Evolutionary conservation across 2,888 invertebrate species (phyloP).

Genomic region (Autographa gamma): DNA sequence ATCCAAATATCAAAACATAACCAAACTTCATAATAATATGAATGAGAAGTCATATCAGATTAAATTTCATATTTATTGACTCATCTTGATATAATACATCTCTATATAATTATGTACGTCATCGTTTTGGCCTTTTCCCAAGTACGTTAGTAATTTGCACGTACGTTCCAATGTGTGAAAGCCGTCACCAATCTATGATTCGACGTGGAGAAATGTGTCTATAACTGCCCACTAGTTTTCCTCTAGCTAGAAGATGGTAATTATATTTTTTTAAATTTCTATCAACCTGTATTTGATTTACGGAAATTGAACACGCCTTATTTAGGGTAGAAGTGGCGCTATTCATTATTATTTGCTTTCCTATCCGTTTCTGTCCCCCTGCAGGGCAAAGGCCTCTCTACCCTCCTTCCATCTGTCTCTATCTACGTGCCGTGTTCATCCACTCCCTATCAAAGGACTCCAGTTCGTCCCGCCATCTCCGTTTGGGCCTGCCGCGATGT

Average conservation of each 20-base stretch:
- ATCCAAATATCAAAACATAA: constrained; percentile 1
- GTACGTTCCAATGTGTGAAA: constrained; percentile 2
- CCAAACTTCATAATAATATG: background rate
- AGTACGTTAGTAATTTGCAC: background rate
- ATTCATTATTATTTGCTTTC: too few relatives aligned
- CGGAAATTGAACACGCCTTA: too few relatives aligned
- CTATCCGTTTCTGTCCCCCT: too few relatives aligned
- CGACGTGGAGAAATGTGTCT: background rate
- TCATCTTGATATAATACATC: background rate
- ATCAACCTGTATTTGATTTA: too few relatives aligned
- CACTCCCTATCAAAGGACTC: too few relatives aligned
- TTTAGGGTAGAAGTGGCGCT: too few relatives aligned
- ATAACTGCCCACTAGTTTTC: background rate
- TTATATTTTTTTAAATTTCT: too few relatives aligned
- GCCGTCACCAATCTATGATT: background rate
- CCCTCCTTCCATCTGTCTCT: too few relatives aligned
- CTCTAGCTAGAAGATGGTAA: background rate
- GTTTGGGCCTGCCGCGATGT: too few relatives aligned
- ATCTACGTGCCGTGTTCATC: too few relatives aligned
- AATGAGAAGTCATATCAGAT: background rate
- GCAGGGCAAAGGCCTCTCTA: too few relatives aligned
- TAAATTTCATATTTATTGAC: constrained; percentile 5
- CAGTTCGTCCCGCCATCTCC: too few relatives aligned
- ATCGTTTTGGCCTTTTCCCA: constrained; percentile 4
- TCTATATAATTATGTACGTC: background rate